Base-by-base conservation (phyloP, 2,797 vertebrate species). In the Anisognathus igniventris region DNA sequence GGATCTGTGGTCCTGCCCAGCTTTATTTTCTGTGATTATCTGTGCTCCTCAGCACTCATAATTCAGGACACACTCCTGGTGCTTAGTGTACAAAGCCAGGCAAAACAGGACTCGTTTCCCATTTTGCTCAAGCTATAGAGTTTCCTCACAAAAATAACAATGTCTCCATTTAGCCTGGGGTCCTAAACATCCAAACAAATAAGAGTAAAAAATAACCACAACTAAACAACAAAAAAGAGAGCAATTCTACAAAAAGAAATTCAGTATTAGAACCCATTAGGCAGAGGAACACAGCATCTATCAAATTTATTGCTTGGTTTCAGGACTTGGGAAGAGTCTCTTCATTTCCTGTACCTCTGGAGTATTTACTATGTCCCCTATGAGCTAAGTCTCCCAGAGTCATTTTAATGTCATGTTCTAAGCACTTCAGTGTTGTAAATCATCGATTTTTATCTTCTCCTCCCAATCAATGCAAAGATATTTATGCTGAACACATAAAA, bases 401-500 rank as follows among this genome's bases (percentile, higher is more conserved):
- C 94, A 96, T 96, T 97, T 96, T 97, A 97, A 82, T 93, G 95
- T 80, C 91, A 82, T 84, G 73, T 89, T 94, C 79, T 70, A 95
- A 96, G 92, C 92, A 89, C 54, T 91, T 80, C 70, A 44, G 93
- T 81, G 91, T 54, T 92, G 91, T 88, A 91, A 88, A 88, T 86
- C 92, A 98, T 96, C 17, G 95, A 97, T 97, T 97, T 98, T 97
- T 96, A 97, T 95, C 88, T 96, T 86, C 78, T 95, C 74, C 91
- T 91, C 62, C 92, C 91, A 97, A 86, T 97, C 97, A 97, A 92
- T 91, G 77, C 94, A 92, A 97, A 97, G 92, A 97, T 97, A 97
- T 96, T 97, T 97, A 97, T 94, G 96, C 72, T 92, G 96, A 94
- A 95, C 83, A 93, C 97, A 95, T 96, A 96, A 97, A 97, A 97